Base-by-base conservation (phyloP, 1,140 invertebrate species). In the Chrysoperla carnea region DNA sequence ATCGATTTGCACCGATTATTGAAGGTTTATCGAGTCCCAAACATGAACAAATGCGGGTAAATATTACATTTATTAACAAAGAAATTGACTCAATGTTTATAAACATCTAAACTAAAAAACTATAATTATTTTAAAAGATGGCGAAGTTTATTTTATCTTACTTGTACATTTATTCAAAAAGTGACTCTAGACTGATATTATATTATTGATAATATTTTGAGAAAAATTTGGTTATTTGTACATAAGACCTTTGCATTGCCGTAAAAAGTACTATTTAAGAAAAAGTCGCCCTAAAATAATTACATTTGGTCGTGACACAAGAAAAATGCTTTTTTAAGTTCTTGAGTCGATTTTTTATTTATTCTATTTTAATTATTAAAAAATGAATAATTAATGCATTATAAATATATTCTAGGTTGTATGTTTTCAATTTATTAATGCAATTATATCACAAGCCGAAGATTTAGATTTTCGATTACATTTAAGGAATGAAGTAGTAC, bases 381-480 rank as follows among this genome's bases (percentile, higher is more conserved):
- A 23, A 23, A 23, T 23, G 17, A 5, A 23, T 23, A 23, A 2
- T 23, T 23, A 23, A 40, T 43, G n/a, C 8, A 36, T 41, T 35
- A 37, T 48, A 46, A 36, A 41, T 45, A 43, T 49, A 46, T 56
- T 50, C n/a, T 53, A 84, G 80, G 75, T 78, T 40, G 77, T 78
- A 11, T 91, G 86, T 62, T 76, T 94, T 51, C 84, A 87, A 67
- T 71, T 97, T 27, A 90, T 96, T 41, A 98, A 98, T 61, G 88
- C 90, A 0, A 78, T 97, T 29, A 83, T 96, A 38, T 84, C 78
- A 8, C 78, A 81, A 17, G 86, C 90, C 0, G 88, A 92, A 53
- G 92, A 96, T 53, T 67, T 96, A 45, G 92, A 97, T 54, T 95
- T 94, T 58, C 70, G 91, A 45, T 69, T 95, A 50, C 92, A 96